phyloP scores from a whole-genome alignment of 2,797 vertebrate genomes.

The Liparis tanakae region DNA sequence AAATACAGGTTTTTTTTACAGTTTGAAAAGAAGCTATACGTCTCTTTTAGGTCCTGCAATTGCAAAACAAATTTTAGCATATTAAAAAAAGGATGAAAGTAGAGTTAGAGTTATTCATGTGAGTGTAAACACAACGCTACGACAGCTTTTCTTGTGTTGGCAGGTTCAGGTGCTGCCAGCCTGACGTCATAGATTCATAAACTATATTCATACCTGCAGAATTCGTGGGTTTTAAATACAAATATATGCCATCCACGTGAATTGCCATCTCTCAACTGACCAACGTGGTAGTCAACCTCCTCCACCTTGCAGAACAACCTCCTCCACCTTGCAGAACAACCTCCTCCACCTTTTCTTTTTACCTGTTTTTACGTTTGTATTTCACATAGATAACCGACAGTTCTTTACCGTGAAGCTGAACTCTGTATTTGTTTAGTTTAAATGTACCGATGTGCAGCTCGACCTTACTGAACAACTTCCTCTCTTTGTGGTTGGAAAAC shows the following conservation, averaged over 20 bases:
- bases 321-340: too few species aligned
- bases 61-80: too few species aligned
- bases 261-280: too few species aligned
- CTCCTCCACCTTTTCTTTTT: too few species aligned
- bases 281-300: too few species aligned
- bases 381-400: neutral
- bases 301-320: too few species aligned
- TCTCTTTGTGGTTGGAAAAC: neutral
- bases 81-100: constrained; percentile 20
- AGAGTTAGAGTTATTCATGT: constrained; percentile 16
- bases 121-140: constrained; percentile 32
- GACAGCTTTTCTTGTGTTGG: constrained; percentile 22
- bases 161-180: neutral
- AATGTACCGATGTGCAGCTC: too few species aligned
- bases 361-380: neutral
- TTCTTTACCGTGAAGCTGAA: neutral
- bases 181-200: too few species aligned
- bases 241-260: too few species aligned
- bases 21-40: constrained; percentile 53
- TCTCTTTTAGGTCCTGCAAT: constrained; percentile 47
- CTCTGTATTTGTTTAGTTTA: neutral
- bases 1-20: constrained; percentile 48
- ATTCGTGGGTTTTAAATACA: too few species aligned
- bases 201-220: too few species aligned
- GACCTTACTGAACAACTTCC: neutral